Evolutionary conservation across 2,113 vertebrate species (phyloP).

Genomic region (Leiothrix lutea): DNA sequence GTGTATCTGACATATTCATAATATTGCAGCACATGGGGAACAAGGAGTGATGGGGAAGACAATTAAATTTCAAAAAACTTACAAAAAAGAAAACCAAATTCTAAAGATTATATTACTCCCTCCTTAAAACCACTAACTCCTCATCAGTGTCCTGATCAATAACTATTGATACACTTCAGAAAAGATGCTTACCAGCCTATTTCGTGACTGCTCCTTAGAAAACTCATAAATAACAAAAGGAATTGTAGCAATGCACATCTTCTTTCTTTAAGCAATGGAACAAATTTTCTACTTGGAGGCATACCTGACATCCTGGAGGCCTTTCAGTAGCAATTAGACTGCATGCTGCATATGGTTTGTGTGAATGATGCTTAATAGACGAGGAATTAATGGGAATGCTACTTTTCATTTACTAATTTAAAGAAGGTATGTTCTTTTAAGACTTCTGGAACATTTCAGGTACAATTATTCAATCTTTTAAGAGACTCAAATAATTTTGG

Average conservation of each 20-base stretch:
- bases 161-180: constrained; percentile 35
- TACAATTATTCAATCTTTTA: constrained; percentile 13
- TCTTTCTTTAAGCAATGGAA: constrained; percentile 60
- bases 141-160: background rate
- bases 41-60: background rate
- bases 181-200: background rate
- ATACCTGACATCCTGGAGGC: constrained; percentile 14
- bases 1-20: background rate
- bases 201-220: constrained; percentile 38
- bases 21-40: background rate
- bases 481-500: background rate
- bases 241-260: constrained; percentile 34
- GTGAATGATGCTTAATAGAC: background rate
- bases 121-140: background rate
- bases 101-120: background rate
- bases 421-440: constrained; percentile 2
- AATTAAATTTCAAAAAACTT: background rate
- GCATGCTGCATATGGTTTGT: background rate
- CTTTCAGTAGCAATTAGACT: background rate
- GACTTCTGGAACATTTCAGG: background rate
- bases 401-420: constrained; percentile 22
- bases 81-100: background rate
- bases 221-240: constrained; percentile 54
- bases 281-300: constrained; percentile 56
- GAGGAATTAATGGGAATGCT: background rate